Percentiles rank a stretch among this genome's conserved stretches.
Conservation (phyloP, 1,140 invertebrate genomes). For the Coenobita brevimanus region DNA sequence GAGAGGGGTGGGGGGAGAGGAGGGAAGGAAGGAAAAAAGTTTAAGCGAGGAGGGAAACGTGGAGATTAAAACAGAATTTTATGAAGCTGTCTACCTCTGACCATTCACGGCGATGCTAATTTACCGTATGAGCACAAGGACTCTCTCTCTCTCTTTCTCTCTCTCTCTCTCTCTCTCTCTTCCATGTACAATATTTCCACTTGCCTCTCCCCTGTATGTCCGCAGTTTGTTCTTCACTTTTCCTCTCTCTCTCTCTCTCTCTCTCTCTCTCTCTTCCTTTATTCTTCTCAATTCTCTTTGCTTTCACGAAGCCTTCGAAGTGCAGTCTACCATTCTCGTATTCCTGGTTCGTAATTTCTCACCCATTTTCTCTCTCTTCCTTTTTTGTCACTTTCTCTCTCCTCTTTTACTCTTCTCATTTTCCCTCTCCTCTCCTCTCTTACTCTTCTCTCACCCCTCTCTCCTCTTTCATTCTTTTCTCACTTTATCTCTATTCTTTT, state of each 20-base stretch:
- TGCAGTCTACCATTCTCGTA: too few species aligned
- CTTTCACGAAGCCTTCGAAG: too few species aligned
- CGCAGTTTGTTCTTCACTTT: not conserved
- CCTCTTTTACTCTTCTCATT: not conserved
- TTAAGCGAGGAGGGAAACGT: too few species aligned
- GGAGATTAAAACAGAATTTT: too few species aligned
- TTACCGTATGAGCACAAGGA: not conserved
- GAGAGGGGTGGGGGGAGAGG: too few species aligned
- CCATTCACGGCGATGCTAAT: not conserved
- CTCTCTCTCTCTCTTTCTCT: conserved; percentile 6
- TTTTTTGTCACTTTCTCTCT: not conserved
- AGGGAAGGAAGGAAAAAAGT: too few species aligned
- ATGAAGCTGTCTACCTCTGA: not conserved
- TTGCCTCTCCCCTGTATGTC: not conserved
- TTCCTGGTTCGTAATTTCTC: too few species aligned
- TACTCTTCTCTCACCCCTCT: too few species aligned
- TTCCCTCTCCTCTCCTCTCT: not conserved
- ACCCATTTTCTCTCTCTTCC: not conserved
- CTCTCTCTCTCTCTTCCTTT: not conserved
- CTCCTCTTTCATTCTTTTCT: too few species aligned
- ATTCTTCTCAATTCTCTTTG: not conserved
- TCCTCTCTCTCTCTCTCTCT: not conserved
- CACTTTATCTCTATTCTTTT: too few species aligned
- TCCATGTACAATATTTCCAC: not conserved
- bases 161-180: conserved; percentile 10